Base-by-base conservation (phyloP, 2,797 vertebrate genomes). In the Xiphorhynchus erythropygius region DNA sequence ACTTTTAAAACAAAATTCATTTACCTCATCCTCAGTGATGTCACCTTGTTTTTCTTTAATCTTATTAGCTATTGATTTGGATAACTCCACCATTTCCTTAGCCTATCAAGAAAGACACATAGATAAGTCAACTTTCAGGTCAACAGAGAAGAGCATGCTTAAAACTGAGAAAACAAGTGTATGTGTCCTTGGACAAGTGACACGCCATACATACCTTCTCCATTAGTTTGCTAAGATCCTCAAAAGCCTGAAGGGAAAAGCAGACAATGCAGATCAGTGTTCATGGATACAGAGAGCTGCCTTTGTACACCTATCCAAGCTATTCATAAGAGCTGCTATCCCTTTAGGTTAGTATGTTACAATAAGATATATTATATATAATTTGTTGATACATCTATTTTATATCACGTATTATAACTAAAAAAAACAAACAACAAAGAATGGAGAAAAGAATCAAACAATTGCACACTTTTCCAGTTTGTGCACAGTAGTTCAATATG, bases 41-140 rank as follows among this genome's bases (percentile, higher is more conserved):
- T 99, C 98, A 73, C 99, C 99, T 96, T 99, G 99, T 92, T 99
- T 99, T 92, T 99, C 99, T 98, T 99, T 99, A 94, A 99, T 99
- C 97, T 99, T 99, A 97, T 98, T 99, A 87, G 99, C 99, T 89
- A 99, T 99, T 76, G 99, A 99, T 97, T 98, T 99, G 62, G 99
- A 99, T 87, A 99, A 96, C 86, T 99, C 99, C 94, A 99, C 99
- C 99, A 99, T 99, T 98, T 99, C 99, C 96, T 99, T 99, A 91
- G 99, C 99, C 99, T 99, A 94, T 91, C 70, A 93, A 96, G 85
- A 96, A 65, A 97, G 49, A 93, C 41, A 86, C 13, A 84, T 1
- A 79, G 69, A 76, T 41, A 78, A 78, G 32, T 69, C 52, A 90
- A 60, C 18, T 65, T 78, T 13, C 46, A 89, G 57, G 32, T 52